phyloP scores from a whole-genome alignment of 92 coral and sea anemone genomes.

The Porites evermanni region DNA sequence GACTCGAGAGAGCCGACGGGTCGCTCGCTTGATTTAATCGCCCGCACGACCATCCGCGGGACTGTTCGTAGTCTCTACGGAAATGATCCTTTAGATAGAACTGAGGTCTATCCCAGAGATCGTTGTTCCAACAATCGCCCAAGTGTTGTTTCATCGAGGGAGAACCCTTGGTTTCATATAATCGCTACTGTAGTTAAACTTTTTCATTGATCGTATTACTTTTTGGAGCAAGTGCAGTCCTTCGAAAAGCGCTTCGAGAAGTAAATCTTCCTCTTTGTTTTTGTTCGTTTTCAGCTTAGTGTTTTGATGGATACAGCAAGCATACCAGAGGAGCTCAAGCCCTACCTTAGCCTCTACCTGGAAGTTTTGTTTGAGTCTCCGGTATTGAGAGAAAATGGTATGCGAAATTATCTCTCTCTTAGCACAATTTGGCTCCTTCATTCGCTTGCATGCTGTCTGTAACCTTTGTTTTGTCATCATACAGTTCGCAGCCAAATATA shows the following conservation, averaged over 20 bases:
- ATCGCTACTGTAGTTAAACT: too few species aligned
- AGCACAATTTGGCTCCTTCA: not conserved
- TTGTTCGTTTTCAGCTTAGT: slow-evolving; percentile 65
- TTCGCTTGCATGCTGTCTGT: not conserved
- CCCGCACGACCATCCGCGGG: too few species aligned
- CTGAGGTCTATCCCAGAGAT: too few species aligned
- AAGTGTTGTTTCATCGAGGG: too few species aligned
- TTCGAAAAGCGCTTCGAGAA: not conserved
- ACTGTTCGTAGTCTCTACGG: too few species aligned
- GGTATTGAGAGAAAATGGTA: slow-evolving; percentile 80
- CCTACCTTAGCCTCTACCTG: slow-evolving; percentile 84
- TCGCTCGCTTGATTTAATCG: too few species aligned
- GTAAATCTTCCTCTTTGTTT: not conserved
- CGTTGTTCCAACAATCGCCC: too few species aligned
- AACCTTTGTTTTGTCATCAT: not conserved
- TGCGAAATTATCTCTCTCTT: not conserved
- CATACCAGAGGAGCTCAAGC: slow-evolving; percentile 84
- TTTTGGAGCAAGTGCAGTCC: too few species aligned
- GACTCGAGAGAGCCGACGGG: too few species aligned
- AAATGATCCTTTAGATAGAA: too few species aligned
- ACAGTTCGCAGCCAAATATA: not conserved
- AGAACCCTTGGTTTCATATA: too few species aligned
- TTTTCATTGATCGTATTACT: too few species aligned
- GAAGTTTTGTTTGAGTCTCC: slow-evolving; percentile 95
- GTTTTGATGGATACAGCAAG: slow-evolving; percentile 82